Evolutionary conservation across 2,888 invertebrate species (phyloP), one percentile per base, ranked within the genome.

Genomic region (Cantharis rufa): DNA sequence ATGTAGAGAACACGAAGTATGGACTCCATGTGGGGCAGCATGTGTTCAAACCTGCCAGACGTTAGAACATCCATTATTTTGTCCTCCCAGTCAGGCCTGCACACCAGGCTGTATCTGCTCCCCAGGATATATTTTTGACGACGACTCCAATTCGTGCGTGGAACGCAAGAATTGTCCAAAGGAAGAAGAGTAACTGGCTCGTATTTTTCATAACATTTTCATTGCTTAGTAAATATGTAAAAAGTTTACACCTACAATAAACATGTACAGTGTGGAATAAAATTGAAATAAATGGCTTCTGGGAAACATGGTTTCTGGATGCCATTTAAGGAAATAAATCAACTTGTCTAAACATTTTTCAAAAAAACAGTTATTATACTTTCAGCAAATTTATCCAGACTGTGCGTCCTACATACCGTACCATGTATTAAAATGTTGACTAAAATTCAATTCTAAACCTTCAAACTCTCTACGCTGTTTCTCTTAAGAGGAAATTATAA

Each of bases 21-120:
- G 69, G 66, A 71, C 71, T 4, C 21, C 66, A 16, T 80, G 80
- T 69, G 79, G 79, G 1, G 66, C 75, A 3, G 70, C 72, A 13
- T 80, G 80, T 16, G 48, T 73, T 7, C 68, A 68, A 15, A 73
- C 79, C 16, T 80, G 80, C 15, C 69, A 70, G 21, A 79, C 72
- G 28, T 69, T 71, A 11, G 69, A 75, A 11, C 32, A 74, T n/a
- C 70, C 74, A 1, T 15, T 32, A 3, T 71, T 66, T 75, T 77
- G 72, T 66, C 79, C 68, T n/a, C n/a, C 74, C 3, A 62, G 16
- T 69, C 69, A 69, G 11, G 66, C 68, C 32, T 79, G 79, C 62
- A 72, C 69, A 13, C n/a, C 74, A 15, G 79, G 79, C 10, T 79
- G 79, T 62, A 71, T 75, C 66, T 79, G 79, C 71, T 63, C 16